Evolutionary conservation across 1,140 invertebrate genomes (phyloP).

Genomic region (Nylanderia fulva): DNA sequence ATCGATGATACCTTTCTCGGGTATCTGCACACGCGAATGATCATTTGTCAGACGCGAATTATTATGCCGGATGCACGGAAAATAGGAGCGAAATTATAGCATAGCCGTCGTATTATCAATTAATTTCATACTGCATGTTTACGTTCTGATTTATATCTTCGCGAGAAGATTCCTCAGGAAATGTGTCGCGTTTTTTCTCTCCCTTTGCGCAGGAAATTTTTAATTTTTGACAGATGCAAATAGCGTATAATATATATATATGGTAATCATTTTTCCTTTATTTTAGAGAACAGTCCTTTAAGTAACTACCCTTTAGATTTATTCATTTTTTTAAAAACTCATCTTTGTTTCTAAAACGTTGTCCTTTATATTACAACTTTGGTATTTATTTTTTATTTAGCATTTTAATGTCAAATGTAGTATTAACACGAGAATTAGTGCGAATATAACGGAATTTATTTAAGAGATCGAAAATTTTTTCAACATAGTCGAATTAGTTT

Average conservation of each 20-base stretch:
- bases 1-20: conserved; percentile 24
- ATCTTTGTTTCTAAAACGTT: too few species aligned
- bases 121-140: not conserved
- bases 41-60: conserved; percentile 33
- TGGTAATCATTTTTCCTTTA: too few species aligned
- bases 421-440: too few species aligned
- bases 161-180: not conserved
- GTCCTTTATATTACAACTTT: too few species aligned
- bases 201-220: not conserved
- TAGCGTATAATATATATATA: not conserved
- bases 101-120: not conserved
- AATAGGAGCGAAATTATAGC: not conserved
- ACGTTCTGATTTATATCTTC: not conserved
- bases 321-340: too few species aligned
- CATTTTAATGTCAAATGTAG: too few species aligned
- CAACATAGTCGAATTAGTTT: too few species aligned
- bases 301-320: too few species aligned
- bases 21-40: not conserved
- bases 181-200: not conserved
- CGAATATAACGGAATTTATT: too few species aligned
- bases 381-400: too few species aligned
- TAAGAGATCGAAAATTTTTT: too few species aligned
- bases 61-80: conserved; percentile 9
- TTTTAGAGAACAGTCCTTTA: too few species aligned
- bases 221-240: not conserved